These are phyloP conservation scores for Eurois occulta DNA, from an alignment of 2,888 invertebrate genomes.

Conservation along the genomic window DNA sequence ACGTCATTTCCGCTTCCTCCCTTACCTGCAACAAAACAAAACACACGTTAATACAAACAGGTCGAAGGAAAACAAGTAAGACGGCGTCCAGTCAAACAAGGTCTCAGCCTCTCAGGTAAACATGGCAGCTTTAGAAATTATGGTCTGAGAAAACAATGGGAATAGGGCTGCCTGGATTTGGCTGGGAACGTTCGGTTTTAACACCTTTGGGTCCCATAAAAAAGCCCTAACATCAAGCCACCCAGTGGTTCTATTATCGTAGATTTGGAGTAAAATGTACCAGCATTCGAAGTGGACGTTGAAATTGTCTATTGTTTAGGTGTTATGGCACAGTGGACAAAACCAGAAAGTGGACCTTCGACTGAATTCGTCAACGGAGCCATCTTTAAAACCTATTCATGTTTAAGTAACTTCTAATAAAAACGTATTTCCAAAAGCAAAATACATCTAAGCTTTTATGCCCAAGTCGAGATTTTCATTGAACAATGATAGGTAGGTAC, in stretches of 20 bases:
- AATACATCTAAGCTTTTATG: background rate
- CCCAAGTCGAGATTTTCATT: background rate
- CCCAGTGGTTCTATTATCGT: background rate
- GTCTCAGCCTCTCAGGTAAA: slow-evolving; percentile 66
- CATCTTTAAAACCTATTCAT: background rate
- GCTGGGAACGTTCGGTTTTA: background rate
- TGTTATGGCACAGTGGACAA: background rate
- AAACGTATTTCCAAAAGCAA: background rate
- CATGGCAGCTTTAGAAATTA: slow-evolving; percentile 45
- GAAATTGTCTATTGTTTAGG: background rate
- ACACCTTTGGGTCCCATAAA: background rate
- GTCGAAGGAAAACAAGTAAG: slow-evolving; percentile 72
- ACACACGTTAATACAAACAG: slow-evolving; percentile 77
- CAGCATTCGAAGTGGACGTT: background rate
- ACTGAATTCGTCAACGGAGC: background rate
- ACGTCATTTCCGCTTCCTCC: slow-evolving; percentile 71
- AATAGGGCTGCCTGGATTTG: slow-evolving; percentile 2
- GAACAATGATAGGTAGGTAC: background rate
- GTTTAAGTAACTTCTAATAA: background rate
- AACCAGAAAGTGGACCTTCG: background rate
- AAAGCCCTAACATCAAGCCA: background rate
- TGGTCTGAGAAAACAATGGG: slow-evolving; percentile 37
- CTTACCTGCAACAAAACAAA: slow-evolving; percentile 85
- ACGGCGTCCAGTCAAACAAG: slow-evolving; percentile 61
- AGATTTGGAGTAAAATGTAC: background rate